Conservation (phyloP, 2,797 vertebrate species). For the Antennarius maculatus region DNA sequence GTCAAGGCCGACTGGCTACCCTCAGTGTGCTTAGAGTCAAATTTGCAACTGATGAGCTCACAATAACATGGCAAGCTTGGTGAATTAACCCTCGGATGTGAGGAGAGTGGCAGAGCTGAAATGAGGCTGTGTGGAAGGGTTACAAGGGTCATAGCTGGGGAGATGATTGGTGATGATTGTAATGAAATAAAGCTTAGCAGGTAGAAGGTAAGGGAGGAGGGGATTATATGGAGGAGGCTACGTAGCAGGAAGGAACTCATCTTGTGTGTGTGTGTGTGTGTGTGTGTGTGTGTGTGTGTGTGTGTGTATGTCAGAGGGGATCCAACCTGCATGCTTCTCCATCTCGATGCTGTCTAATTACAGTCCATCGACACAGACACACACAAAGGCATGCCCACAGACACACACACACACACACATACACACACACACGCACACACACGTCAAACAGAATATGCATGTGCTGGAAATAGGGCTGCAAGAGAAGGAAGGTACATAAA, state of each 20-base stretch:
- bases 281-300: too few relatives aligned
- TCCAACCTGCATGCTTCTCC: slow-evolving; percentile 47
- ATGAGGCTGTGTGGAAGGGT: slow-evolving; percentile 40
- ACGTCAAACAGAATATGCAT: slow-evolving; percentile 48
- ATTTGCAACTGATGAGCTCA: slow-evolving; percentile 52
- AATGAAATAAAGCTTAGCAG: background rate
- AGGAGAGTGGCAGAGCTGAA: slow-evolving; percentile 35
- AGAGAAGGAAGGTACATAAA: slow-evolving; percentile 28
- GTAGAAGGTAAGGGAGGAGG: background rate
- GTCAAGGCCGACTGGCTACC: slow-evolving; percentile 20
- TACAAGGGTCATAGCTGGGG: slow-evolving; percentile 3
- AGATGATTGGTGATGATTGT: background rate
- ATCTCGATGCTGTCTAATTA: slow-evolving; percentile 41
- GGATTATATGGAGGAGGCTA: background rate
- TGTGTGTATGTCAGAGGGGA: background rate
- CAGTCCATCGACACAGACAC: slow-evolving; percentile 11
- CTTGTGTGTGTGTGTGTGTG: background rate
- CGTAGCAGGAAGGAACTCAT: slow-evolving; percentile 30
- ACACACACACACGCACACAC: slow-evolving; percentile 17
- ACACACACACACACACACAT: slow-evolving; percentile 26
- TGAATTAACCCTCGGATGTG: slow-evolving; percentile 32
- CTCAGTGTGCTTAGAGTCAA: slow-evolving; percentile 70
- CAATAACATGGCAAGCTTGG: slow-evolving; percentile 27
- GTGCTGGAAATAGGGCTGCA: slow-evolving; percentile 57
- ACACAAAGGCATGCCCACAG: slow-evolving; percentile 20